Conservation (phyloP, 2,113 vertebrate species). For the Hylia prasina region DNA sequence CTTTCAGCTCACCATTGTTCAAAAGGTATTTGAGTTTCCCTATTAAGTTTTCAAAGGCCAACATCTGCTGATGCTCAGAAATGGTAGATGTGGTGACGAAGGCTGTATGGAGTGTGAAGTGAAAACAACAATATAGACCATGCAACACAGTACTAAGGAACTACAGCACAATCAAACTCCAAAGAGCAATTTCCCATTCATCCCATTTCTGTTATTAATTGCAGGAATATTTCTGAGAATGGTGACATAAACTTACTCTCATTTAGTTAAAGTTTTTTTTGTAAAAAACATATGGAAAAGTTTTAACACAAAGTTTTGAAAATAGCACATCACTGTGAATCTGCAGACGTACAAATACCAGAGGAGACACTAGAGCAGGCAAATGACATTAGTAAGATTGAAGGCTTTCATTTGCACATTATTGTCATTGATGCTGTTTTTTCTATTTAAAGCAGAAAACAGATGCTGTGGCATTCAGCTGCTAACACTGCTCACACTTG, state of each 20-base stretch:
- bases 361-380: not conserved
- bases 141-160: conserved; percentile 72
- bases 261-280: not conserved
- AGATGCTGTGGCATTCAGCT: not conserved
- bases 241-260: not conserved
- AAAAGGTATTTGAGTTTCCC: conserved; percentile 64
- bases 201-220: conserved; percentile 72
- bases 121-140: conserved; percentile 68
- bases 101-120: conserved; percentile 69
- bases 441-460: not conserved
- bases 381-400: not conserved
- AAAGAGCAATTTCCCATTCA: conserved; percentile 67
- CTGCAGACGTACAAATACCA: not conserved
- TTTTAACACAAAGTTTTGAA: conserved; percentile 7
- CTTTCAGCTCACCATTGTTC: conserved; percentile 68
- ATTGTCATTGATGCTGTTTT: not conserved
- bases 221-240: not conserved
- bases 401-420: not conserved
- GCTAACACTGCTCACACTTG: not conserved
- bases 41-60: conserved; percentile 76
- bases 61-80: conserved; percentile 83
- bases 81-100: conserved; percentile 69
- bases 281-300: not conserved
- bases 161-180: conserved; percentile 42
- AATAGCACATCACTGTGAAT: not conserved